phyloP scores from a whole-genome alignment of 2,888 invertebrate species.

The Caradrina clavipalpis region DNA sequence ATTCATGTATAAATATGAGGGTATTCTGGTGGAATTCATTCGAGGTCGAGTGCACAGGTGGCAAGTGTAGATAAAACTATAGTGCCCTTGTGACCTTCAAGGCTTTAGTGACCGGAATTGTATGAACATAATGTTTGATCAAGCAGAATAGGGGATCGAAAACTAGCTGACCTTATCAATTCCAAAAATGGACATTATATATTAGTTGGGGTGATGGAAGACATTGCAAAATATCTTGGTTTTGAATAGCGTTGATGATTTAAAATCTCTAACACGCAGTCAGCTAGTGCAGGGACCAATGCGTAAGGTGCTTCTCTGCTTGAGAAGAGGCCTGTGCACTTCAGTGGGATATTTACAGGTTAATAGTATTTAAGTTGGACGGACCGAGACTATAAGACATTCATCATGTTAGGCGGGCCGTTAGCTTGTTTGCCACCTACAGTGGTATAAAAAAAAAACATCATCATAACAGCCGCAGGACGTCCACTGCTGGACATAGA shows the following conservation, averaged over 20 bases:
- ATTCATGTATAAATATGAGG: conserved; percentile 47
- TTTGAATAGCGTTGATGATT: not conserved
- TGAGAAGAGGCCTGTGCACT: too few relatives aligned
- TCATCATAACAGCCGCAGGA: too few relatives aligned
- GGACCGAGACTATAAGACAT: too few relatives aligned
- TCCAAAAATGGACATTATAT: not conserved
- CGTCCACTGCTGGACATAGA: too few relatives aligned
- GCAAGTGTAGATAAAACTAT: not conserved
- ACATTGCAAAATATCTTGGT: not conserved
- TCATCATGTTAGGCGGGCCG: too few relatives aligned
- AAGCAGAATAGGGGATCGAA: not conserved
- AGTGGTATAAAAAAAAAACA: too few relatives aligned
- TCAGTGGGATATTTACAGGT: too few relatives aligned
- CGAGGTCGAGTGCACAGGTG: conserved; percentile 31
- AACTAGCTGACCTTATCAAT: not conserved
- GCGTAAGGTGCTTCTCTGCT: too few relatives aligned
- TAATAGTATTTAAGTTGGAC: too few relatives aligned
- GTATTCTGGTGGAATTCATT: conserved; percentile 47
- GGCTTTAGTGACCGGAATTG: not conserved
- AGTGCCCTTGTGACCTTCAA: conserved; percentile 12
- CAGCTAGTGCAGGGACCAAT: too few relatives aligned
- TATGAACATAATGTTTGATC: not conserved
- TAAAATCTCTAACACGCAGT: not conserved
- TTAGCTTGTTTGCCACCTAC: too few relatives aligned
- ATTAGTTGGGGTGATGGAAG: not conserved